These are phyloP conservation scores for Nemoura dubitans DNA, from an alignment of 2,888 invertebrate genomes.

Conservation along the genomic window DNA sequence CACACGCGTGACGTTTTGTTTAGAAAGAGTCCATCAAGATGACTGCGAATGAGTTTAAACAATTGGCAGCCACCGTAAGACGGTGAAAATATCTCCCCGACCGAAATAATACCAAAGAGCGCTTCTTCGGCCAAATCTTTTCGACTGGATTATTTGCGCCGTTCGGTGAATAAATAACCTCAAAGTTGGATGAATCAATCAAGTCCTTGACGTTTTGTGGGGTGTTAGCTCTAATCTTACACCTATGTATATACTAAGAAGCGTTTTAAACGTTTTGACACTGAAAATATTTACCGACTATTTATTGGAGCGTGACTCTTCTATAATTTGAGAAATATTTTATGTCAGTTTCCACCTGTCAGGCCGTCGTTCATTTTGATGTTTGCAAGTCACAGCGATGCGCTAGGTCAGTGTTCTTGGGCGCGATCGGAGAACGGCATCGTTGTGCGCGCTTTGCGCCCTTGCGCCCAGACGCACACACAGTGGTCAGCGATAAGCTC, in stretches of 20 bases:
- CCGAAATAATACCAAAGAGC: neutral
- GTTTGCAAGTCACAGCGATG: neutral
- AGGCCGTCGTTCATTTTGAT: neutral
- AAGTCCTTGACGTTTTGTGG: slow-evolving; percentile 13
- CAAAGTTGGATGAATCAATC: slow-evolving; percentile 15
- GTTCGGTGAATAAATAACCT: neutral
- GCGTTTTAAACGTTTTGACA: neutral
- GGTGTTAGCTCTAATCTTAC: slow-evolving; percentile 22
- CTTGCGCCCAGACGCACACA: neutral
- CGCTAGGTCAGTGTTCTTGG: slow-evolving; percentile 21
- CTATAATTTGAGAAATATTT: slow-evolving; percentile 34
- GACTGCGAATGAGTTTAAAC: neutral
- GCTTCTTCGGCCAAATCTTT: neutral
- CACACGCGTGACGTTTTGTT: neutral
- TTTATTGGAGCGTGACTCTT: slow-evolving; percentile 37
- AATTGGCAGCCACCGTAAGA: neutral
- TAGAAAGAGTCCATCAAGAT: slow-evolving; percentile 4
- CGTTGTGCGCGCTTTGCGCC: neutral
- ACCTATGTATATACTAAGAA: slow-evolving; percentile 12
- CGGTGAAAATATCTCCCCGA: neutral
- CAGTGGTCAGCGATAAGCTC: neutral
- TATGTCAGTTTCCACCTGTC: slow-evolving; percentile 39
- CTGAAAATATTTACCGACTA: slow-evolving; percentile 18
- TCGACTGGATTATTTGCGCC: neutral
- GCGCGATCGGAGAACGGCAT: neutral